Conservation (phyloP, 2,888 invertebrate genomes). For the Caenorhabditis virilis region DNA sequence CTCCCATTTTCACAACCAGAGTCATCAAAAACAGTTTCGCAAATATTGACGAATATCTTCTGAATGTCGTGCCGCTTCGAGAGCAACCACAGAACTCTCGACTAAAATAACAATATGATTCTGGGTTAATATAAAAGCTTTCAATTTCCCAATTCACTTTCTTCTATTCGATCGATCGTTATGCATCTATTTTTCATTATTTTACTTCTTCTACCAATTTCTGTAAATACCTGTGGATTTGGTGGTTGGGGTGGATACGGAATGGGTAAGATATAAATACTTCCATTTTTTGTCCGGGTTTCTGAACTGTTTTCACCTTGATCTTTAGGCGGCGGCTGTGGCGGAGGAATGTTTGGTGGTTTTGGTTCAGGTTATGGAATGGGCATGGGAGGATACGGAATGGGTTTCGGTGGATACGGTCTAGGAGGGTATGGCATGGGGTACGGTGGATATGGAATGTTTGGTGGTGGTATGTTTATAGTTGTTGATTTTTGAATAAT, state of each 20-base stretch:
- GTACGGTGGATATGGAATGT: constrained; percentile 35
- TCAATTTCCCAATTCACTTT: too few relatives aligned
- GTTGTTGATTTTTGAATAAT: background rate
- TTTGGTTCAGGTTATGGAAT: constrained; percentile 34
- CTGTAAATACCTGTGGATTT: constrained; percentile 19
- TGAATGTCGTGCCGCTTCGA: too few relatives aligned
- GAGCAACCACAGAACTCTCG: too few relatives aligned
- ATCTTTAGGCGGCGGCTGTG: constrained; percentile 26
- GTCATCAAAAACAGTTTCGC: too few relatives aligned
- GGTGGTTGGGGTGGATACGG: constrained; percentile 37
- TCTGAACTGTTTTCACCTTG: constrained; percentile 13
- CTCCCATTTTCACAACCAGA: too few relatives aligned
- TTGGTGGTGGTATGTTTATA: constrained; percentile 4
- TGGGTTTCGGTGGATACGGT: constrained; percentile 31
- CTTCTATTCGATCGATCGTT: too few relatives aligned
- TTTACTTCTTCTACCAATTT: constrained; percentile 9
- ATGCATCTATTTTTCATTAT: constrained; percentile 11
- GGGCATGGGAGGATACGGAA: constrained; percentile 32
- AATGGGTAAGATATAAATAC: constrained; percentile 8
- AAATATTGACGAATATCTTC: too few relatives aligned
- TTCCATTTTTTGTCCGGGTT: constrained; percentile 4
- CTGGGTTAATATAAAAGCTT: too few relatives aligned
- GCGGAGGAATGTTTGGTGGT: constrained; percentile 33
- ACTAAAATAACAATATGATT: too few relatives aligned
- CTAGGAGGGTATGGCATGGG: constrained; percentile 35